These are phyloP conservation scores for Pitta sordida DNA, from an alignment of 2,113 vertebrate species.

Conservation along the genomic window DNA sequence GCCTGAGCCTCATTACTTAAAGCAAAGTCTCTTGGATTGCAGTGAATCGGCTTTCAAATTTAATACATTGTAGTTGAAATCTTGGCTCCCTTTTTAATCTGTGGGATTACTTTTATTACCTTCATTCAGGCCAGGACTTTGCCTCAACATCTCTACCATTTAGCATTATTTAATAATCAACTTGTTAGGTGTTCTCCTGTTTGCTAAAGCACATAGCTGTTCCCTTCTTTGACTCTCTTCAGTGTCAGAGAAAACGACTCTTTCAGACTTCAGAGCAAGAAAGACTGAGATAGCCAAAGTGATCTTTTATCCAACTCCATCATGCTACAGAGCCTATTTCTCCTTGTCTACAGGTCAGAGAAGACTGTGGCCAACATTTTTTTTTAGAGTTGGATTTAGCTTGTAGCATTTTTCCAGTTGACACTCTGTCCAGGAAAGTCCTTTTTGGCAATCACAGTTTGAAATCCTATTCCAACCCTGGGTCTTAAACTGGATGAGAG, in stretches of 20 bases:
- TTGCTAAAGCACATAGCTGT: neutral
- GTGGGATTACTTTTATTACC: neutral
- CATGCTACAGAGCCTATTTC: neutral
- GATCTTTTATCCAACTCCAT: neutral
- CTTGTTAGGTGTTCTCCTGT: neutral
- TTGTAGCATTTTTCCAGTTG: neutral
- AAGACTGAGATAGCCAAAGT: neutral
- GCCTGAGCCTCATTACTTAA: neutral
- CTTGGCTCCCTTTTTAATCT: neutral
- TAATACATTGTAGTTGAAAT: neutral
- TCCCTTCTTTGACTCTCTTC: neutral
- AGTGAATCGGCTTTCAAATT: neutral
- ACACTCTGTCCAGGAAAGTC: slow-evolving; percentile 1
- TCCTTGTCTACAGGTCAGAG: neutral
- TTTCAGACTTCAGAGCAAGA: neutral
- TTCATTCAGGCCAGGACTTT: neutral
- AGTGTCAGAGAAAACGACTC: neutral
- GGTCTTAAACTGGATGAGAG: neutral
- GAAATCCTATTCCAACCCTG: neutral
- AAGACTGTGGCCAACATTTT: neutral
- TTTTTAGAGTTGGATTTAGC: neutral
- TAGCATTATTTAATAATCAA: neutral
- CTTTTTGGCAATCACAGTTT: neutral
- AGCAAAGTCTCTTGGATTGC: neutral
- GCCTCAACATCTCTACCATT: neutral